These are phyloP conservation scores for Chamaea fasciata DNA, from an alignment of 2,113 vertebrate genomes.

Conservation along the genomic window DNA sequence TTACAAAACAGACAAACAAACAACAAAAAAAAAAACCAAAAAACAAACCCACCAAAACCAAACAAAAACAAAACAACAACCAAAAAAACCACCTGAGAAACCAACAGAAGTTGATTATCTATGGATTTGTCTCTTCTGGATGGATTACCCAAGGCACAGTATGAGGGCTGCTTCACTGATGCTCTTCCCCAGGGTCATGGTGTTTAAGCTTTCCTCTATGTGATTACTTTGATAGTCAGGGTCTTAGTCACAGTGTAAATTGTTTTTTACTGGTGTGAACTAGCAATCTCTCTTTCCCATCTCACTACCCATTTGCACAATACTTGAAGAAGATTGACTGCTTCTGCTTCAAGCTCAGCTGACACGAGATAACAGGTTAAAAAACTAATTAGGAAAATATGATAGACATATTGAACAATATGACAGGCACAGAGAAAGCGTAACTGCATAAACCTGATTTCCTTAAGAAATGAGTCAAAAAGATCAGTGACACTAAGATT, in stretches of 20 bases:
- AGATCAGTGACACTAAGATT: not conserved
- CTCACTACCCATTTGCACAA: not conserved
- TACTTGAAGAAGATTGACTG: not conserved
- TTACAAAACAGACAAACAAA: not conserved
- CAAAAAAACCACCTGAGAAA: not conserved
- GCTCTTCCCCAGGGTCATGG: not conserved
- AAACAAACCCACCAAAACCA: rapidly evolving
- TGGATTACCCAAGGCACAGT: not conserved
- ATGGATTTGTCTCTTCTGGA: not conserved
- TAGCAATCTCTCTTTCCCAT: not conserved
- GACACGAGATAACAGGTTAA: not conserved
- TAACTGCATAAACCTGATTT: not conserved
- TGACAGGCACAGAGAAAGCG: not conserved
- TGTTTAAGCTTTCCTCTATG: not conserved
- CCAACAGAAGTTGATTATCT: not conserved
- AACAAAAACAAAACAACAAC: not conserved
- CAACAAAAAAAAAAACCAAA: not conserved
- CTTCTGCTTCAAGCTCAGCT: not conserved
- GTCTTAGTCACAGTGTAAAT: not conserved
- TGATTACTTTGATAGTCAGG: not conserved
- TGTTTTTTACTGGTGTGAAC: not conserved
- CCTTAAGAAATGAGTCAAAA: not conserved
- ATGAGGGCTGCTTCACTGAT: not conserved
- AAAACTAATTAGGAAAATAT: not conserved
- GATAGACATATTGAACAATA: not conserved